These are phyloP conservation scores for Xiphophorus couchianus DNA, from an alignment of 2,113 vertebrate species.

Conservation along the genomic window DNA sequence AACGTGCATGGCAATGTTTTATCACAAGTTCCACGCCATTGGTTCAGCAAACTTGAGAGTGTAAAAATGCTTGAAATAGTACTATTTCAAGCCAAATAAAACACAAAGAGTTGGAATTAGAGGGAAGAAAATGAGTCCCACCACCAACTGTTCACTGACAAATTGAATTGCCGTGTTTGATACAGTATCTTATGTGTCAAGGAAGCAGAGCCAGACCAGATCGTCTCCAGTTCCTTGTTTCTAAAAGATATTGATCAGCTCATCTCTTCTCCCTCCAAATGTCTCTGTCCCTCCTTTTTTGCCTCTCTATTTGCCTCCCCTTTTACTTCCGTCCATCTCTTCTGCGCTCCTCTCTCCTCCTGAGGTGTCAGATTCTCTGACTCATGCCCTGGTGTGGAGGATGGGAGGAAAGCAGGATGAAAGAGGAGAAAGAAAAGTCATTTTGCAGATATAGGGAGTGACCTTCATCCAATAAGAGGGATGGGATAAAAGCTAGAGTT, in stretches of 20 bases:
- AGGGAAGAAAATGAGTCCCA: conserved; percentile 6
- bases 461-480: conserved; percentile 75
- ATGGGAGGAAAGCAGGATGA: conserved; percentile 66
- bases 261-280: conserved; percentile 27
- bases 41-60: conserved; percentile 12
- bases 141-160: conserved; percentile 43
- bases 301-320: conserved; percentile 46
- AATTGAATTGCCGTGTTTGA: conserved; percentile 42
- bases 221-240: conserved; percentile 59
- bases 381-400: conserved; percentile 74
- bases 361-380: conserved; percentile 77
- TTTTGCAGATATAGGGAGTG: conserved; percentile 74
- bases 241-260: conserved; percentile 61
- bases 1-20: conserved; percentile 27
- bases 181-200: conserved; percentile 8
- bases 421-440: conserved; percentile 71
- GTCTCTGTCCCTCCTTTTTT: conserved; percentile 43
- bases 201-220: conserved; percentile 23
- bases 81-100: conserved; percentile 19
- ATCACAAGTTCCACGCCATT: conserved; percentile 28
- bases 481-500: conserved; percentile 76
- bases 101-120: conserved; percentile 7
- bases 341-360: conserved; percentile 32
- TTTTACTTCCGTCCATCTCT: conserved; percentile 25
- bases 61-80: conserved; percentile 12